Base-by-base conservation (phyloP, 2,113 vertebrate species). In the Fukomys damarensis region DNA sequence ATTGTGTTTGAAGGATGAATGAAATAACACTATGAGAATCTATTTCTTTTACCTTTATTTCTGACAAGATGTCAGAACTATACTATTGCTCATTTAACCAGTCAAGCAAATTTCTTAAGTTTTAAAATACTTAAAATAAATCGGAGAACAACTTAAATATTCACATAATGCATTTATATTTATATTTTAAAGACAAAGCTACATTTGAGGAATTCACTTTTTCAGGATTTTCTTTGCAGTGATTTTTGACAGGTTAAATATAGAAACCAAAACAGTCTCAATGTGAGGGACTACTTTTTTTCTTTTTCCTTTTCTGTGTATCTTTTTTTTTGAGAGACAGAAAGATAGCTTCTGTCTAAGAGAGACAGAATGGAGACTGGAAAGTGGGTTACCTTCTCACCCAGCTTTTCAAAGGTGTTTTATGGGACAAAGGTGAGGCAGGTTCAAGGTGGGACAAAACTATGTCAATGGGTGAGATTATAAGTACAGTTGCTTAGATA, bases 11-110 rank as follows among this genome's bases (percentile, higher is more conserved):
- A 95, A 96, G 32, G 74, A 59, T 61, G 84, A 93, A 84, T 86
- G 77, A 96, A 97, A 92, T 79, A 90, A 95, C 89, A 95, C 76
- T 89, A 91, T 59, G 87, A 95, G 95, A 96, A 94, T 9, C 80
- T 46, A 87, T 61, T 91, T 90, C 24, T 63, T 94, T 94, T 90
- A 92, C 63, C 79, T 86, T 94, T 61, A 86, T 46, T 89, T 74
- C 86, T 97, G 95, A 93, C 74, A 96, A 87, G 82, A 91, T 80
- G 38, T 46, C 86, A 96, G 87, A 91, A 41, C 26, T 7, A 43
- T 66, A 91, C 89, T 63, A 49, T 63, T 88, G 24, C 82, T 94
- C 38, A 89, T 26, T 76, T 66, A 61, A 24, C 87, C 28, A 83
- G 14, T 80, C 26, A 30, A 86, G 76, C 0, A 93, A 96, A 94